Percentiles rank a stretch among this genome's conserved stretches.
Evolutionary conservation across 2,113 vertebrate genomes (phyloP).

Genomic region (Thamnaconus septentrionalis): DNA sequence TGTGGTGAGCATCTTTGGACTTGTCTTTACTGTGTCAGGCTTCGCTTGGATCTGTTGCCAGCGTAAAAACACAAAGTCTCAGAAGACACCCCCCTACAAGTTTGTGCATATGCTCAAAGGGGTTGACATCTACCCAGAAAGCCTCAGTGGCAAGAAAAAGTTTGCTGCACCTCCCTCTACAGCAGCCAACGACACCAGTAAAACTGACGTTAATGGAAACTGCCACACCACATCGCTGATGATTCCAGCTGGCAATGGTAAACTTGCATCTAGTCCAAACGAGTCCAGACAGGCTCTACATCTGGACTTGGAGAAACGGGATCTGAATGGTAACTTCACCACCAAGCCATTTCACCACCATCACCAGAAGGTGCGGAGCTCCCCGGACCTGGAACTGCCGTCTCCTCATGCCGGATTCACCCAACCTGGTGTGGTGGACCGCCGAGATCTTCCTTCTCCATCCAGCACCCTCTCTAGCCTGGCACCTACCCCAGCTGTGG

Average conservation of each 20-base stretch:
- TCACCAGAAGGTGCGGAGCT: conserved; percentile 81
- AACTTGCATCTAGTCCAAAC: conserved; percentile 69
- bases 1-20: conserved; percentile 91
- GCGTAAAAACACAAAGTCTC: conserved; percentile 91
- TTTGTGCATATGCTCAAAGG: conserved; percentile 99
- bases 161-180: conserved; percentile 84
- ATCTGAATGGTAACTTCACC: conserved; percentile 96
- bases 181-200: conserved; percentile 59
- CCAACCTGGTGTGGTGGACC: conserved; percentile 70
- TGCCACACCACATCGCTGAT: conserved; percentile 39
- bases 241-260: conserved; percentile 41
- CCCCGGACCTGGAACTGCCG: conserved; percentile 82
- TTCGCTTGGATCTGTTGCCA: conserved; percentile 99
- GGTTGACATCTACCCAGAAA: conserved; percentile 96
- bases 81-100: conserved; percentile 94
- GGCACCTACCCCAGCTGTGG: conserved; percentile 80
- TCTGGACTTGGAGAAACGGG: conserved; percentile 91
- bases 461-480: conserved; percentile 85
- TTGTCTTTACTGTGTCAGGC: conserved; percentile 92
- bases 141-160: conserved; percentile 91
- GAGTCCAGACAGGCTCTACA: conserved; percentile 81
- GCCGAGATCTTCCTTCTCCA: conserved; percentile 81
- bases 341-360: conserved; percentile 74
- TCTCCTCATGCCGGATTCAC: conserved; percentile 79
- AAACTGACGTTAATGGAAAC: conserved; percentile 73